These are phyloP conservation scores for Samia ricini DNA, from an alignment of 1,140 invertebrate genomes.

Conservation along the genomic window DNA sequence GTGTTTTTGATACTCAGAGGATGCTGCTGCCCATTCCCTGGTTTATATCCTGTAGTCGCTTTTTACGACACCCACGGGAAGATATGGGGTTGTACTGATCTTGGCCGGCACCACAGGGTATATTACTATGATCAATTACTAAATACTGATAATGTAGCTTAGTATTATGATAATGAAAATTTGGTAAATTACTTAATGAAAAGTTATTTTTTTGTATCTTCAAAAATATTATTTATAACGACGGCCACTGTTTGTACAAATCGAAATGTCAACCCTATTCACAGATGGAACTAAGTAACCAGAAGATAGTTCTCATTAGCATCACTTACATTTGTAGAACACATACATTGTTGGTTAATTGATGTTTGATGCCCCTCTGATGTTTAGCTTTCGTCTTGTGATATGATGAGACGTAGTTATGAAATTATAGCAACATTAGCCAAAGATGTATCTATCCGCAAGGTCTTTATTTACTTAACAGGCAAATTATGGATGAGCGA, in stretches of 20 bases:
- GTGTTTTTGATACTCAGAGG: too few species aligned
- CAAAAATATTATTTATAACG: too few species aligned
- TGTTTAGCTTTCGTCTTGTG: neutral
- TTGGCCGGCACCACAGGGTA: too few species aligned
- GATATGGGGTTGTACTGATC: too few species aligned
- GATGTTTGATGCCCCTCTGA: constrained; percentile 11
- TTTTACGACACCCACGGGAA: too few species aligned
- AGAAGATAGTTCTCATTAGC: constrained; percentile 23
- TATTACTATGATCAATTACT: too few species aligned
- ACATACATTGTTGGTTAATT: constrained; percentile 22
- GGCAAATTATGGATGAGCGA: neutral
- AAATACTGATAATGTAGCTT: too few species aligned
- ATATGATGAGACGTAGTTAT: neutral
- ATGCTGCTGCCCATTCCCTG: too few species aligned
- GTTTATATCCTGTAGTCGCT: too few species aligned
- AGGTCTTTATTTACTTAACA: neutral
- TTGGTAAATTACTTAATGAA: too few species aligned
- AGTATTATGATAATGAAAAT: too few species aligned
- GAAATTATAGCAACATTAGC: neutral
- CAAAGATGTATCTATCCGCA: neutral
- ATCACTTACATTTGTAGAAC: constrained; percentile 16
- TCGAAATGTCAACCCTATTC: neutral
- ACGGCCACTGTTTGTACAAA: neutral
- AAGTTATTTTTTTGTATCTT: too few species aligned
- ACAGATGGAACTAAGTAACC: neutral